A percentile compares a stretch with the other conserved stretches of the same genome.
Evolutionary conservation across 2,113 vertebrate genomes (phyloP).

Genomic region (Amphilophus citrinellus): DNA sequence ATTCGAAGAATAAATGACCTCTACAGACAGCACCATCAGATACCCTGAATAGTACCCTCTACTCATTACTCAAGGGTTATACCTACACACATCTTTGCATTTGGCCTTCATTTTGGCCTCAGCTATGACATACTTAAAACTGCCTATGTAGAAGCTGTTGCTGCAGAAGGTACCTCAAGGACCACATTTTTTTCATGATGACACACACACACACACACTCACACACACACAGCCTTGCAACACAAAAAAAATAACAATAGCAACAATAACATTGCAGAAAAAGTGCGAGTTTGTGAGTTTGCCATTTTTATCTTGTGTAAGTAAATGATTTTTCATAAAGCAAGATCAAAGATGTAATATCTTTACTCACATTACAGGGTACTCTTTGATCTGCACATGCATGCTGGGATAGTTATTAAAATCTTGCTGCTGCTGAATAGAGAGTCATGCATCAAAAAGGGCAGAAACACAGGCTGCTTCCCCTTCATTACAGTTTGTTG

Average conservation of each 20-base stretch:
- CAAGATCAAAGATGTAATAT: background rate
- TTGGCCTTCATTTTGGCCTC: background rate
- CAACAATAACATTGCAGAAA: background rate
- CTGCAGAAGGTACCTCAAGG: background rate
- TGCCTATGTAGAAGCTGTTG: background rate
- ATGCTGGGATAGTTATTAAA: background rate
- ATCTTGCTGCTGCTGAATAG: background rate
- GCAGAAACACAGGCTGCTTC: constrained; percentile 24
- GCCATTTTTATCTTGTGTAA: background rate
- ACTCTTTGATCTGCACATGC: background rate
- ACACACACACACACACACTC: no score
- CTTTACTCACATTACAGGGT: background rate
- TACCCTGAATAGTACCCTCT: background rate
- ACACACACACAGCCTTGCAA: no score
- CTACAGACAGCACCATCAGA: background rate
- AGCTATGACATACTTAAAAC: background rate
- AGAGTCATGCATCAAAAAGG: constrained; percentile 16
- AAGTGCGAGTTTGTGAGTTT: background rate
- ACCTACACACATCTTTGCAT: background rate
- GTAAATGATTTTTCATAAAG: background rate
- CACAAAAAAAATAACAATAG: no score
- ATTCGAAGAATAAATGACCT: background rate
- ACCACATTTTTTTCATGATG: background rate
- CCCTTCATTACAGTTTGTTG: constrained; percentile 21
- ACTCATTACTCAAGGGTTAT: background rate